These are phyloP conservation scores for Megaceryle maxima DNA, from an alignment of 2,113 vertebrate genomes.

Conservation along the genomic window DNA sequence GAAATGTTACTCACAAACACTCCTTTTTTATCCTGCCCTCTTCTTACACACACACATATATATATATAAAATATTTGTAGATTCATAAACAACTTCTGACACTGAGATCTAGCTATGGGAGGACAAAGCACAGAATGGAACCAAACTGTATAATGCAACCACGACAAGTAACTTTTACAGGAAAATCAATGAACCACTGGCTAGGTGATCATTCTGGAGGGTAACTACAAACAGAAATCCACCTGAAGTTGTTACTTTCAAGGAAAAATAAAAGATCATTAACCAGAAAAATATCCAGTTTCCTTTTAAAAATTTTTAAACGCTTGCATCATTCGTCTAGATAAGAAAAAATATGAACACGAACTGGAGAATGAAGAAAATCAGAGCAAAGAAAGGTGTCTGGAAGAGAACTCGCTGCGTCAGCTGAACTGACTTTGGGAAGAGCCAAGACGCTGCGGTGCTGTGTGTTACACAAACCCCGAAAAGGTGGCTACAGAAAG, in stretches of 20 bases:
- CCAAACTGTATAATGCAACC: background rate
- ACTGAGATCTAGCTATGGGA: background rate
- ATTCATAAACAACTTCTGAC: background rate
- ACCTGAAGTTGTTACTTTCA: background rate
- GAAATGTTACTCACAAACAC: background rate
- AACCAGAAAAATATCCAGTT: fast-evolving
- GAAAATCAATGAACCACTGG: background rate
- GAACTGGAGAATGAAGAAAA: fast-evolving
- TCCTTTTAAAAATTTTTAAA: background rate
- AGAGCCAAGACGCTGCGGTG: background rate
- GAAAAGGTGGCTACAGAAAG: background rate
- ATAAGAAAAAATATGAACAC: fast-evolving
- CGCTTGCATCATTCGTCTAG: background rate
- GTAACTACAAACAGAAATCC: background rate
- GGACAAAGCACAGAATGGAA: background rate
- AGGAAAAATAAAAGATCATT: background rate
- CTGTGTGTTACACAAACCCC: background rate
- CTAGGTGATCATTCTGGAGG: background rate
- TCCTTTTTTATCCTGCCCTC: background rate
- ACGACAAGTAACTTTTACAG: background rate
- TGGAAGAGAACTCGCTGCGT: background rate
- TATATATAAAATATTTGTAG: background rate
- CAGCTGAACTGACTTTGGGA: background rate
- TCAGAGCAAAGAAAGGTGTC: background rate
- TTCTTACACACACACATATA: background rate